These are phyloP conservation scores for Villa cingulata DNA, from an alignment of 2,888 invertebrate species.

Conservation along the genomic window DNA sequence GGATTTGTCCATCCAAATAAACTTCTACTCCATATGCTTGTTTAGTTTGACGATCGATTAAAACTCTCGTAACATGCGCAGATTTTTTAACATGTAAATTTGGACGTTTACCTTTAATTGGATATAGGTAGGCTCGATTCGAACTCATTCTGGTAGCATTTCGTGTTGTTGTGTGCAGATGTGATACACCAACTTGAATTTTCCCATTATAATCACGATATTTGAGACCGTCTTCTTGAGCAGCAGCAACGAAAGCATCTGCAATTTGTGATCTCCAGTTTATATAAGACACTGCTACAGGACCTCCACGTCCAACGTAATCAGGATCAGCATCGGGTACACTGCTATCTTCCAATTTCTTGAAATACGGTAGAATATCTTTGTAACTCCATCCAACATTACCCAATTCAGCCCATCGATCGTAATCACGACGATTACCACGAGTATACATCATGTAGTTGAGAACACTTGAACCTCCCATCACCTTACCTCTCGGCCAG, in stretches of 20 bases:
- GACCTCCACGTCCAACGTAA: slow-evolving; percentile 42
- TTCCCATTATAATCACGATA: slow-evolving; percentile 54
- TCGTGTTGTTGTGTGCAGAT: slow-evolving; percentile 45
- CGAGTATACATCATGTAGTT: slow-evolving; percentile 72
- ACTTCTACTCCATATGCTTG: slow-evolving; percentile 44
- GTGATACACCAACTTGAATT: slow-evolving; percentile 46
- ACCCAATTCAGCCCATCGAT: slow-evolving; percentile 58
- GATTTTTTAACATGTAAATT: slow-evolving; percentile 46
- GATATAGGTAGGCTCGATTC: slow-evolving; percentile 46
- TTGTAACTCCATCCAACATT: slow-evolving; percentile 62
- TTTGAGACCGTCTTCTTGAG: slow-evolving; percentile 46
- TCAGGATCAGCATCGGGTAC: slow-evolving; percentile 39
- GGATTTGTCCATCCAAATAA: slow-evolving; percentile 33
- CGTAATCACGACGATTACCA: slow-evolving; percentile 58
- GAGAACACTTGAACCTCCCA: slow-evolving; percentile 68
- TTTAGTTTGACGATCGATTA: slow-evolving; percentile 39
- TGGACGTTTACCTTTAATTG: slow-evolving; percentile 36
- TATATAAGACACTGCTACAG: slow-evolving; percentile 43
- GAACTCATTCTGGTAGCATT: slow-evolving; percentile 46
- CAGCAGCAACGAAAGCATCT: slow-evolving; percentile 49
- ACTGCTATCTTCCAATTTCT: slow-evolving; percentile 59
- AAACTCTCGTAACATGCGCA: slow-evolving; percentile 41
- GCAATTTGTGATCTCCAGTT: slow-evolving; percentile 45
- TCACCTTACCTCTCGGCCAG: slow-evolving; percentile 67
- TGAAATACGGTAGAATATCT: slow-evolving; percentile 60